Conservation (phyloP, 2,888 invertebrate species). For the Drosophila flavopinicola region DNA sequence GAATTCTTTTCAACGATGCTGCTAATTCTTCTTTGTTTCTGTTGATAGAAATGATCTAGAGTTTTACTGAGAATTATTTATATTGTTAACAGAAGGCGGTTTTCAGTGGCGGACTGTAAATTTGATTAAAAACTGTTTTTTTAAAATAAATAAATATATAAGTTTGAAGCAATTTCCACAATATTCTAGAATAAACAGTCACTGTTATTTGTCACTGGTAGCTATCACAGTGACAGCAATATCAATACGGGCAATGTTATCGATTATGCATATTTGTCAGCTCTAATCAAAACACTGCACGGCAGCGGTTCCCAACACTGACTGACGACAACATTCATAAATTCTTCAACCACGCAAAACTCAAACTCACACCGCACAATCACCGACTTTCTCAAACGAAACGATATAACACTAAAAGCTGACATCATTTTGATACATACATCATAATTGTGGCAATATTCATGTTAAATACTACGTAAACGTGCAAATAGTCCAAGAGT, state of each 20-base stretch:
- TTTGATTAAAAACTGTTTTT: no score
- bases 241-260: not conserved
- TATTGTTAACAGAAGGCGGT: not conserved
- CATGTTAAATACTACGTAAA: not conserved
- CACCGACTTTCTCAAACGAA: not conserved
- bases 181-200: no score
- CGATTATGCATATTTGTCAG: conserved; percentile 2
- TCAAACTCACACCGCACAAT: not conserved
- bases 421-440: not conserved
- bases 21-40: not conserved
- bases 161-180: no score
- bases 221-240: no score
- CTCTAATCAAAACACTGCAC: not conserved
- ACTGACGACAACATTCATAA: not conserved
- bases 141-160: no score
- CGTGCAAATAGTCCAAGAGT: not conserved
- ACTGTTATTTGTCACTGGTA: no score
- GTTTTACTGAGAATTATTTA: not conserved
- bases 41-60: not conserved
- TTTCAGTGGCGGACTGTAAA: no score
- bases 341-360: not conserved
- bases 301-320: not conserved
- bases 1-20: not conserved
- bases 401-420: not conserved
- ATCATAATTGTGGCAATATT: not conserved